A percentile compares a stretch with the other conserved stretches of the same genome.
phyloP scores from a whole-genome alignment of 2,888 invertebrate species.

The Drosophila koepferae region DNA sequence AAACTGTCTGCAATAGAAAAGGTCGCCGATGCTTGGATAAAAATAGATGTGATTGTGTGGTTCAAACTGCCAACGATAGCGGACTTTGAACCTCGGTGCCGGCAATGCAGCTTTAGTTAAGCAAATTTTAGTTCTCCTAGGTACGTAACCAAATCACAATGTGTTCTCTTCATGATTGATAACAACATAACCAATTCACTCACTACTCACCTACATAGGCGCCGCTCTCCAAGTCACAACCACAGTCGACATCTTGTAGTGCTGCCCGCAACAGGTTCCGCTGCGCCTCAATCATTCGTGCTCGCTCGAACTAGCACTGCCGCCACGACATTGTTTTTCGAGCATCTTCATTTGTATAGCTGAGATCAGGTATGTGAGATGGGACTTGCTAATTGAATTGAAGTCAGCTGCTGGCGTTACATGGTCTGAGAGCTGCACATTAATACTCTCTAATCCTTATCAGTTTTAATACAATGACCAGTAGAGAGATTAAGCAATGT shows the following conservation, averaged over 20 bases:
- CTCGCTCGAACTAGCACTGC: constrained; percentile 12
- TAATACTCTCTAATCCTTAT: constrained; percentile 26
- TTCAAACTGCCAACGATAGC: constrained; percentile 11
- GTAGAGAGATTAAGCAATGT: constrained; percentile 35
- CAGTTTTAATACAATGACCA: constrained; percentile 14
- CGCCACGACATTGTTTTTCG: constrained; percentile 37
- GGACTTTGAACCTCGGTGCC: constrained; percentile 49
- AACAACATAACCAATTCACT: constrained; percentile 27
- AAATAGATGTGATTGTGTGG: constrained; percentile 13
- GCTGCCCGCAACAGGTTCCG: constrained; percentile 58
- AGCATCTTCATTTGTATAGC: constrained; percentile 1
- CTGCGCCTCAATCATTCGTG: constrained; percentile 9
- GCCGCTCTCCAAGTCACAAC: constrained; percentile 4
- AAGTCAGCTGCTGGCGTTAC: constrained; percentile 4
- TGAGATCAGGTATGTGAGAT: constrained; percentile 25
- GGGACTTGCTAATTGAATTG: background rate
- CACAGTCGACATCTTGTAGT: constrained; percentile 31
- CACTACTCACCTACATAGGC: constrained; percentile 28
- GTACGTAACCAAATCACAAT: constrained; percentile 30
- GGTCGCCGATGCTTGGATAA: constrained; percentile 8
- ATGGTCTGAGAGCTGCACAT: background rate
- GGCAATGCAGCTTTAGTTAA: constrained; percentile 33
- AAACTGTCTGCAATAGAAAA: background rate
- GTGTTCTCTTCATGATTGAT: constrained; percentile 24
- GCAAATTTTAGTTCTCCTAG: constrained; percentile 13